A percentile compares a stretch with the other conserved stretches of the same genome.
These are phyloP conservation scores for Bovichtus diacanthus DNA, from an alignment of 2,797 vertebrate species.

Conservation along the genomic window DNA sequence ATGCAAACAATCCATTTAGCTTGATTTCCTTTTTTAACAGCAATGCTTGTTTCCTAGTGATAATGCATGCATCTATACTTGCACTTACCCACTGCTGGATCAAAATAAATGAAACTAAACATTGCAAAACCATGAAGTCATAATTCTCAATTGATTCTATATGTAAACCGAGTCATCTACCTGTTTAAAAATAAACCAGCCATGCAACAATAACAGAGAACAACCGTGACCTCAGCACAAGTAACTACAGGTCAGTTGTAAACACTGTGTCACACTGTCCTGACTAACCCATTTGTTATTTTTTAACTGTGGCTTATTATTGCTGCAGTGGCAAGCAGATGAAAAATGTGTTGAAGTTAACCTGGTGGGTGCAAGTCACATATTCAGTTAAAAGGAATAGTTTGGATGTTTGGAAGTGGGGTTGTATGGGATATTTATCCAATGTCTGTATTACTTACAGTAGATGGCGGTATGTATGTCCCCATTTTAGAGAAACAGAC, in stretches of 20 bases:
- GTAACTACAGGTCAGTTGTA: conserved; percentile 35
- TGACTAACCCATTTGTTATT: background rate
- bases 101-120: background rate
- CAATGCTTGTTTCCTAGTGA: background rate
- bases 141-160: conserved; percentile 4
- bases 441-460: no score
- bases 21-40: background rate
- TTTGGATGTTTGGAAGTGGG: no score
- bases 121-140: conserved; percentile 1
- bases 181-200: conserved; percentile 49
- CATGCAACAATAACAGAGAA: conserved; percentile 1
- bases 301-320: background rate
- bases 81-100: background rate
- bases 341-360: background rate
- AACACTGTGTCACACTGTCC: conserved; percentile 1
- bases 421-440: no score
- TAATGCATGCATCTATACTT: background rate
- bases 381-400: no score
- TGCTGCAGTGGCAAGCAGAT: background rate
- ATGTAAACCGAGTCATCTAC: conserved; percentile 31
- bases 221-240: conserved; percentile 9
- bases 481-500: no score
- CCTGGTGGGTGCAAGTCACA: background rate
- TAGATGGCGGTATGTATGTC: no score
- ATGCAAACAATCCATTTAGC: background rate